phyloP scores from a whole-genome alignment of 2,797 vertebrate genomes.

The Spinus olivaceus region DNA sequence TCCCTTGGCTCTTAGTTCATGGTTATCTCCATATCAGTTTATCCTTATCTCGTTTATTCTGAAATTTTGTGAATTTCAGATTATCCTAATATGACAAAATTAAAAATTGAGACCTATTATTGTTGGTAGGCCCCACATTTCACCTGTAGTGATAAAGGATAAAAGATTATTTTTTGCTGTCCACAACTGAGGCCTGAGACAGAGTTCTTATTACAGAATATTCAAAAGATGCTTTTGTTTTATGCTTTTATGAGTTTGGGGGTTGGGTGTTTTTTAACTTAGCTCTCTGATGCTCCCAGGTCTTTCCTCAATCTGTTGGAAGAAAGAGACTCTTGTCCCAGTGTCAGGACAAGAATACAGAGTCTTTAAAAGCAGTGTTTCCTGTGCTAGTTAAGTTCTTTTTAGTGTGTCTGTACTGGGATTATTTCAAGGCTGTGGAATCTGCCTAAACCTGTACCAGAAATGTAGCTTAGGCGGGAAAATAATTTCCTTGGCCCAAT shows the following conservation, averaged over 20 bases:
- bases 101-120: not conserved
- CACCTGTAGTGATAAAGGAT: not conserved
- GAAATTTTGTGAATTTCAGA: not conserved
- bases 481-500: not conserved
- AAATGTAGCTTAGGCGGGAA: not conserved
- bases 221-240: not conserved
- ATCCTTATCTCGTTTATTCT: not conserved
- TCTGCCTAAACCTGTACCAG: not conserved
- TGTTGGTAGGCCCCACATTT: not conserved
- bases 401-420: not conserved
- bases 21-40: rapidly evolving
- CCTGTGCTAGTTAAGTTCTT: not conserved
- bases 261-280: not conserved
- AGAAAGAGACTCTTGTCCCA: not conserved
- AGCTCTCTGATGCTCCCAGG: not conserved
- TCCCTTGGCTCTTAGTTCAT: not conserved
- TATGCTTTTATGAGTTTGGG: not conserved
- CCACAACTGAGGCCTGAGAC: not conserved
- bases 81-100: not conserved
- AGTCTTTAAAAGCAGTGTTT: not conserved
- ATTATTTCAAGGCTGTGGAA: not conserved
- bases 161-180: not conserved
- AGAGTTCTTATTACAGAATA: not conserved
- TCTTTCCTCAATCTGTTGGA: not conserved
- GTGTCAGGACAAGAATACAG: not conserved